Evolutionary conservation across 2,888 invertebrate genomes (phyloP), one percentile per base, ranked within the genome.

Genomic region (Zootermopsis nevadensis): DNA sequence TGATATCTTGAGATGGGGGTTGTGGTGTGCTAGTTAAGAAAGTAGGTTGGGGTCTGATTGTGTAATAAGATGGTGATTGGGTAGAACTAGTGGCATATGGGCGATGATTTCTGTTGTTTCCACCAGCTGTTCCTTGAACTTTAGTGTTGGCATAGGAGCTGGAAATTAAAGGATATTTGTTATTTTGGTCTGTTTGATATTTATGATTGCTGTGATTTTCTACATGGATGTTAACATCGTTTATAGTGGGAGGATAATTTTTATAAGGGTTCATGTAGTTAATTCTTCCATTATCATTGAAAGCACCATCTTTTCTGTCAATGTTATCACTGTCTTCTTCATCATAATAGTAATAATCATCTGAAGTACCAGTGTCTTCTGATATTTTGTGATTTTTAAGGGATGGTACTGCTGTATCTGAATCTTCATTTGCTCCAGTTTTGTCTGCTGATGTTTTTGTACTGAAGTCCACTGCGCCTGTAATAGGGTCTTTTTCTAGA

Each of bases 101-200:
- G 22, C 83, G 76, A n/a, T 81, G 81, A n/a, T 82, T 84, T 19
- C 80, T 80, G 30, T 82, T 81, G 24, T 77, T 83, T 48, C 83
- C 85, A 6, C 80, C 83, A 12, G 81, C 85, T 24, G 86, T 19
- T 88, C 94, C 94, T 87, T 94, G 94, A 38, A 94, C 92, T 87
- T 94, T 94, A 0, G 94, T 91, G 86, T 94, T 94, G 0, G 94
- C 94, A 87, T 94, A 94, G 1, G 94, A 94, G 86, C 92, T 94
- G 0, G 94, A 94, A 81, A 94, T 94, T 81, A 94, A 87, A 0
- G 94, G 94, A 85, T 93, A 94, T 87, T 93, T 94, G 19, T 85
- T 82, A 48, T 42, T 83, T 10, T 84, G 60, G 24, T 77, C 33
- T 31, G 30, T 2, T 69, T 30, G 30, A 19, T 84, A 83, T 60